Base-by-base conservation (phyloP, 2,113 vertebrate genomes). In the Semnopithecus entellus region DNA sequence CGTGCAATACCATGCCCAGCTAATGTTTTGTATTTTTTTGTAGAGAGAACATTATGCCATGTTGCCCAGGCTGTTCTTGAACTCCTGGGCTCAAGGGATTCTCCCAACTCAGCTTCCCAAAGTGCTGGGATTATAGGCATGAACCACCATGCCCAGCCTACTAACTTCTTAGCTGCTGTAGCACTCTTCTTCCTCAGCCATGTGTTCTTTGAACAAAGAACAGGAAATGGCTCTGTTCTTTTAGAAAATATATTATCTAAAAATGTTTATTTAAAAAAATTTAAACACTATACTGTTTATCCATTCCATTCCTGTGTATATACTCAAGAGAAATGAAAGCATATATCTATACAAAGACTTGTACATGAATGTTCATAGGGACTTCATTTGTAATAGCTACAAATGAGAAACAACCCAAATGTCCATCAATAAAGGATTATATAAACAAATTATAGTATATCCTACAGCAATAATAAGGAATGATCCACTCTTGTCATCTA, bases 181-280 rank as follows among this genome's bases (percentile, higher is more conserved):
- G 87, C 18, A 94, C 50, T 84, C 83, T 95, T 13, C 55, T 52
- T 66, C 43, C 75, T 88, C 61, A 76, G 82, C 50, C 52, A 92
- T 73, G 55, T 48, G 27, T 85, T 50, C 48, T 50, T 50, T 50
- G 48, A 50, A 50, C 13, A 50, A 50, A 50, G 48, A 50, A 50
- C 12, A 50, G n/a, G 57, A 92, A 88, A 89, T 40, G n/a, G 93
- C 48, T 14, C 57, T 70, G 18, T 59, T 55, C n/a, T 45, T 32
- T 84, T 95, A 14, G 52, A 88, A 95, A 91, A 91, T 38, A n/a
- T 66, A 68, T 55, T 32, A 75, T 70, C 25, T 88, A 84, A 91
- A 92, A 90, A 79, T 86, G 50, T 76, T 83, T 87, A 50, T 50
- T 50, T 50, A 14, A 17, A 82, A 66, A 81, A 90, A 30, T 81